Evolutionary conservation across 2,797 vertebrate genomes (phyloP).

Genomic region (Sylvia borin): DNA sequence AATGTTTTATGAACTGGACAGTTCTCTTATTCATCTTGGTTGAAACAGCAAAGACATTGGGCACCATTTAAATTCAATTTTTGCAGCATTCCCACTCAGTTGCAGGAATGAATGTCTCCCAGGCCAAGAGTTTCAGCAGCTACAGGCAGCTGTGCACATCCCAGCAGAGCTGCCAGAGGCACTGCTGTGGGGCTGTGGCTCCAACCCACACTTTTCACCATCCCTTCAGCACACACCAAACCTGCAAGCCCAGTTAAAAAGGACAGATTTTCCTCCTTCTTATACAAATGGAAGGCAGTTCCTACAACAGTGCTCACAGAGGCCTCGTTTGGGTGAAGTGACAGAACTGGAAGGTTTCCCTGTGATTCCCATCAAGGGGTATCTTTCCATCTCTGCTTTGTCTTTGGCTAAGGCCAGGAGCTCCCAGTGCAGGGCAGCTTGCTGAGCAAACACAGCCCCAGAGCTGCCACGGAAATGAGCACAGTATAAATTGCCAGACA

Average conservation of each 20-base stretch:
- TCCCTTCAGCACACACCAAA: neutral
- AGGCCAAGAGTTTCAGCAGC: neutral
- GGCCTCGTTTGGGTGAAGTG: neutral
- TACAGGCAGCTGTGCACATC: fast-evolving
- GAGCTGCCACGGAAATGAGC: neutral
- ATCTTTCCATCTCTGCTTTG: slow-evolving; percentile 22
- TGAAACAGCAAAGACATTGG: neutral
- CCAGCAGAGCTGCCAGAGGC: neutral
- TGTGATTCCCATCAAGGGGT: neutral
- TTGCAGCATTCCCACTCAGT: neutral
- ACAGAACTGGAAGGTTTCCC: neutral
- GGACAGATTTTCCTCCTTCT: neutral
- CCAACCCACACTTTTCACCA: neutral
- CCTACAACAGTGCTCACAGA: neutral
- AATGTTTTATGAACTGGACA: neutral
- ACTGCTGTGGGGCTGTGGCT: neutral
- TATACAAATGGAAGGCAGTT: neutral
- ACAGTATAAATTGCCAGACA: neutral
- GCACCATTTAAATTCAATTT: neutral
- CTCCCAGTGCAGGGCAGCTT: neutral
- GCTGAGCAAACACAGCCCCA: neutral
- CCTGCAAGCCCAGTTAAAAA: neutral
- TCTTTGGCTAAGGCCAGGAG: neutral
- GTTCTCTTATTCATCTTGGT: neutral
- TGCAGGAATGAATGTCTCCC: neutral